Evolutionary conservation across 2,797 vertebrate species (phyloP).

Genomic region (Cryptoprocta ferox): DNA sequence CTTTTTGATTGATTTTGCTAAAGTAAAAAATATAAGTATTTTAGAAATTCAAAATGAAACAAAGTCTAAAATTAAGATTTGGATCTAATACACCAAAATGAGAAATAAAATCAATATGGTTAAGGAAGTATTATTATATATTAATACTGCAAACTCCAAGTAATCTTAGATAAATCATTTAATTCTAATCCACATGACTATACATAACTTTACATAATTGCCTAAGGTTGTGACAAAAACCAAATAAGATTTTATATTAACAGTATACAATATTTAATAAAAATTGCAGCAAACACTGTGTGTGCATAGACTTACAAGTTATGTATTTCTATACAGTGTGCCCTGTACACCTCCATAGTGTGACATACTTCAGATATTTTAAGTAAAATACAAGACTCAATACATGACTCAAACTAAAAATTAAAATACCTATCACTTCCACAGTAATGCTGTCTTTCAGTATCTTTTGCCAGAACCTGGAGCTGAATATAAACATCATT

Average conservation of each 20-base stretch:
- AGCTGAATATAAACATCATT: background rate
- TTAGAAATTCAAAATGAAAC: slow-evolving; percentile 52
- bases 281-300: slow-evolving; percentile 12
- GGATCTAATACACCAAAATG: background rate
- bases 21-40: slow-evolving; percentile 26
- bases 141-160: background rate
- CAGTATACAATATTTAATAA: background rate
- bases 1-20: slow-evolving; percentile 1
- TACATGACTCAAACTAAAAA: background rate
- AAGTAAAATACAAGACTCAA: background rate
- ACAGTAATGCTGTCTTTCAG: background rate
- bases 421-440: background rate
- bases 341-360: background rate
- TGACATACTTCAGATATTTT: background rate
- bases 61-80: slow-evolving; percentile 22
- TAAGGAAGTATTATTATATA: slow-evolving; percentile 7
- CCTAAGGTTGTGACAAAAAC: background rate
- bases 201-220: background rate
- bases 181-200: background rate
- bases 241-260: slow-evolving; percentile 7
- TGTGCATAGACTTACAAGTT: background rate
- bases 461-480: background rate
- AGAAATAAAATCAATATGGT: slow-evolving; percentile 30
- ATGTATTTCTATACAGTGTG: background rate
- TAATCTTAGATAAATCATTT: background rate